Conservation (phyloP, 2,888 invertebrate genomes). For the Metalampra italica region DNA sequence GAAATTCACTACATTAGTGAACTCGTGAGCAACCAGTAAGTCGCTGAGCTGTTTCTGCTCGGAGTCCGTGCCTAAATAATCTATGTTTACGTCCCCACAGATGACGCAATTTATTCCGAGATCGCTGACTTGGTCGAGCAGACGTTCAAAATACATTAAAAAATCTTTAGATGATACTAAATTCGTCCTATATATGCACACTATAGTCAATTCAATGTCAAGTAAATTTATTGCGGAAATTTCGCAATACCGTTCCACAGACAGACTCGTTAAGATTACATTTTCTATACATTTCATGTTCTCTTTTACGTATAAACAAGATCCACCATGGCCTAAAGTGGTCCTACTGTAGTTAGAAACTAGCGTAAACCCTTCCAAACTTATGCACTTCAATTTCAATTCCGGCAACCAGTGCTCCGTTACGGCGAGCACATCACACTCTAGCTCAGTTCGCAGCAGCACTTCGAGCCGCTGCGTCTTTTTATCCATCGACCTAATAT, state of each 20-base stretch:
- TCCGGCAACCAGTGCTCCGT: not conserved
- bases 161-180: not conserved
- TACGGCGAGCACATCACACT: not conserved
- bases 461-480: too few species aligned
- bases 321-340: not conserved
- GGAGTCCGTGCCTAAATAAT: too few species aligned
- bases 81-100: not conserved
- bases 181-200: not conserved
- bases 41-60: too few species aligned
- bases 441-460: not conserved
- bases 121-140: not conserved
- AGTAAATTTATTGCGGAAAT: not conserved
- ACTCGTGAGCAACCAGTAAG: too few species aligned
- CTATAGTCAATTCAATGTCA: not conserved
- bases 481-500: too few species aligned
- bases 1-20: too few species aligned
- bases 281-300: not conserved
- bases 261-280: not conserved
- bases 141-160: not conserved
- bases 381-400: not conserved
- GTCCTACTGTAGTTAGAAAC: not conserved
- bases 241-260: not conserved
- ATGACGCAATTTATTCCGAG: not conserved
- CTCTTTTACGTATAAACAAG: not conserved
- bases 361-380: not conserved